Evolutionary conservation across 2,888 invertebrate species (phyloP).

Genomic region (Tenthredo livida): DNA sequence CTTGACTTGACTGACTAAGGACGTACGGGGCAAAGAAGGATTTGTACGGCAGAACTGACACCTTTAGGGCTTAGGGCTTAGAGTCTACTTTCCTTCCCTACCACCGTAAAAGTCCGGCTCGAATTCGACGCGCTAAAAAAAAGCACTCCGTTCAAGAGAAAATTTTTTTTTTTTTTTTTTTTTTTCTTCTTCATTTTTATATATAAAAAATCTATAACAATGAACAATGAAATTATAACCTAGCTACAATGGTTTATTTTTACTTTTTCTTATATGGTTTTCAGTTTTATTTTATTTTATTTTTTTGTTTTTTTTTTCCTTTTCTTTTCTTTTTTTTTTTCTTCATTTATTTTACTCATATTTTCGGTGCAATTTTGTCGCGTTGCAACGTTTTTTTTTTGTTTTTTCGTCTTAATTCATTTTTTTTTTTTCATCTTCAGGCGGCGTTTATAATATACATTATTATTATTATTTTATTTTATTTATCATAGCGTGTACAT

Average conservation of each 20-base stretch:
- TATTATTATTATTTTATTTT: conserved; percentile 20
- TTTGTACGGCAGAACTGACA: conserved; percentile 1
- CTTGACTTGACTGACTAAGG: conserved; percentile 13
- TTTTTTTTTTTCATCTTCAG: neutral
- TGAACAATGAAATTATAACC: conserved; percentile 60
- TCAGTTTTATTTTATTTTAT: neutral
- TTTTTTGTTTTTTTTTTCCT: neutral
- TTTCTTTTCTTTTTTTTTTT: neutral
- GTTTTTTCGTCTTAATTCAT: neutral
- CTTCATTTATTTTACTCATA: neutral
- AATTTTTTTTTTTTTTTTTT: conserved; percentile 27
- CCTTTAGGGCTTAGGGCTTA: neutral
- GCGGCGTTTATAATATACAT: conserved; percentile 12
- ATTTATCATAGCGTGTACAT: neutral
- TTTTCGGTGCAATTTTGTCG: conserved; percentile 34
- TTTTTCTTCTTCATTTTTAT: conserved; percentile 6
- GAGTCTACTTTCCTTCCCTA: conserved; percentile 17
- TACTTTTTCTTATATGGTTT: conserved; percentile 1
- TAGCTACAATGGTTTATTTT: conserved; percentile 56
- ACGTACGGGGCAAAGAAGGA: neutral
- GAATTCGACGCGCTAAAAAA: conserved; percentile 63
- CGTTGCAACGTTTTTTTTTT: neutral
- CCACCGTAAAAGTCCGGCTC: neutral
- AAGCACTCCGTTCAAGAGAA: conserved; percentile 59
- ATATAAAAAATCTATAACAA: conserved; percentile 61